phyloP scores from a whole-genome alignment of 2,113 vertebrate genomes.

The Miniopterus natalensis region DNA sequence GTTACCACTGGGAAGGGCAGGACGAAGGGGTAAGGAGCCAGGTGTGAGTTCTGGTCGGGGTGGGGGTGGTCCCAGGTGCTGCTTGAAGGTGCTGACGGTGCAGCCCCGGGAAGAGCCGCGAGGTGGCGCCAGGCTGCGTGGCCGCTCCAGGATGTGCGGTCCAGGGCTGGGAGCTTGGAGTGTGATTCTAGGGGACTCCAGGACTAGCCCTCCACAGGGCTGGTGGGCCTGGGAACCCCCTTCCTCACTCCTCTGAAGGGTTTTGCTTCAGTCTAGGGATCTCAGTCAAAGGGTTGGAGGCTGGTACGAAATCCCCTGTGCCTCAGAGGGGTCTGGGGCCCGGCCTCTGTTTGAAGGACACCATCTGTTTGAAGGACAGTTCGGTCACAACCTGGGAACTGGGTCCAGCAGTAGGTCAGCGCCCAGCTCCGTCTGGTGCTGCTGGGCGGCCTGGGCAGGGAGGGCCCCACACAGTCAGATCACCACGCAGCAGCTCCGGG shows the following conservation, averaged over 20 bases:
- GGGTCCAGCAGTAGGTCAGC: neutral
- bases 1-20: neutral
- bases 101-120: neutral
- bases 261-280: neutral
- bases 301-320: no score
- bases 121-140: conserved; percentile 11
- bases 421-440: neutral
- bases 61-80: neutral
- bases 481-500: conserved; percentile 63
- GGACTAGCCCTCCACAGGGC: neutral
- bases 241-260: neutral
- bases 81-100: neutral
- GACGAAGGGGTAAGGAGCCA: no score
- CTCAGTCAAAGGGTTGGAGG: neutral
- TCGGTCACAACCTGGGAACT: neutral
- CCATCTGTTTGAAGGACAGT: neutral
- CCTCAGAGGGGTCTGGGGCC: neutral
- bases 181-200: neutral
- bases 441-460: neutral
- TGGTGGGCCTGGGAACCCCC: neutral
- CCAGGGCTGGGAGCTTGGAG: neutral
- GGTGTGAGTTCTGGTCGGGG: neutral
- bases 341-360: neutral
- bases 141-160: neutral
- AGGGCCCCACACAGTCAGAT: conserved; percentile 60